phyloP scores from a whole-genome alignment of 2,888 invertebrate genomes.

The Papilio demoleus region DNA sequence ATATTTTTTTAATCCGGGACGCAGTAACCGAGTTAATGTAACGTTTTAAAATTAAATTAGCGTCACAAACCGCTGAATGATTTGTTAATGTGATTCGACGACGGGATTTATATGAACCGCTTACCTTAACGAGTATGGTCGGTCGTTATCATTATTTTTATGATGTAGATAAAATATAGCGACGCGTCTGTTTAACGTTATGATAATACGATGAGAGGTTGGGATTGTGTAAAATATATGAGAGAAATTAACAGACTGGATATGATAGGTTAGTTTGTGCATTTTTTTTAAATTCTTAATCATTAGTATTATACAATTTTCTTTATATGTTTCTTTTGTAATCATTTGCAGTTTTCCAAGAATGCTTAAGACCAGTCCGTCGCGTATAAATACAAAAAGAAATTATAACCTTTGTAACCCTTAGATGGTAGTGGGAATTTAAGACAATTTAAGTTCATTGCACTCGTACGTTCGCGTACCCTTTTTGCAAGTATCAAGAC shows the following conservation, averaged over 20 bases:
- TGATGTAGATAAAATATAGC: constrained; percentile 26
- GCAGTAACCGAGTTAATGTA: constrained; percentile 29
- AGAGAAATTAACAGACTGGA: not conserved
- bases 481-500: not conserved
- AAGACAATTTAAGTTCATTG: constrained; percentile 12
- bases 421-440: constrained; percentile 5
- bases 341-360: not conserved
- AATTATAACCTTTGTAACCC: not conserved
- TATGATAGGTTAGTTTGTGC: not conserved
- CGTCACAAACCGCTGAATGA: constrained; percentile 37
- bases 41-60: constrained; percentile 38
- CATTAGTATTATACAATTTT: not conserved
- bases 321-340: not conserved
- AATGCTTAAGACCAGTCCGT: not conserved
- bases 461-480: not conserved
- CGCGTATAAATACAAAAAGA: constrained; percentile 5
- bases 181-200: constrained; percentile 11
- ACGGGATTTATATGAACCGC: constrained; percentile 65
- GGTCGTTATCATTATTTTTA: constrained; percentile 37
- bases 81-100: constrained; percentile 54
- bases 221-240: not conserved
- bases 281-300: too few species aligned
- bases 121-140: constrained; percentile 41
- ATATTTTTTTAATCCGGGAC: constrained; percentile 21
- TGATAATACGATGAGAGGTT: constrained; percentile 8